These are phyloP conservation scores for Elegia similella DNA, from an alignment of 2,888 invertebrate species.

Conservation along the genomic window DNA sequence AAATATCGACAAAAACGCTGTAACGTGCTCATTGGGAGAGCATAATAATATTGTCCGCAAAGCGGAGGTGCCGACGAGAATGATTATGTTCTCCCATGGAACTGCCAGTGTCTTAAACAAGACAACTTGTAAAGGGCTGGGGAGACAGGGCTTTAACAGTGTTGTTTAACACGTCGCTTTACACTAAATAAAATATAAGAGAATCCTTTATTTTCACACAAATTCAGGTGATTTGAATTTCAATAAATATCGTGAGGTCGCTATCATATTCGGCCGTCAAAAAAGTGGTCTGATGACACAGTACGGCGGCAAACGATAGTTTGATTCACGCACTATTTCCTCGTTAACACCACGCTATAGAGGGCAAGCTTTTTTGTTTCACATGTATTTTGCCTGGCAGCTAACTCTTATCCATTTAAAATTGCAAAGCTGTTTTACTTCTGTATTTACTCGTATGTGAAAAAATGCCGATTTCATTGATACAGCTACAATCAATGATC, in stretches of 20 bases:
- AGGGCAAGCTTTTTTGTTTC: constrained; percentile 7
- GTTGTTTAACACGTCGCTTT: too few relatives aligned
- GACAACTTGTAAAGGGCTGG: too few relatives aligned
- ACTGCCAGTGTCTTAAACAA: too few relatives aligned
- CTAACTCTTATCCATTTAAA: neutral
- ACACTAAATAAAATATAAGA: too few relatives aligned
- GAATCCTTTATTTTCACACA: neutral
- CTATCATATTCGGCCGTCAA: constrained; percentile 3
- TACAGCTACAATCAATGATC: constrained; percentile 1
- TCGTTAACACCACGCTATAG: constrained; percentile 6
- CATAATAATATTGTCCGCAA: too few relatives aligned
- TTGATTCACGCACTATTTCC: constrained; percentile 11
- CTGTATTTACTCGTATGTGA: neutral
- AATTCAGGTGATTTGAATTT: neutral
- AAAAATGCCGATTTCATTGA: neutral
- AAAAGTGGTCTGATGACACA: constrained; percentile 14
- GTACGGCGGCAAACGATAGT: constrained; percentile 8
- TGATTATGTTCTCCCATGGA: too few relatives aligned
- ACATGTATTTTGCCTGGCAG: neutral
- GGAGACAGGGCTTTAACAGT: too few relatives aligned
- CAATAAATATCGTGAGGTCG: constrained; percentile 11
- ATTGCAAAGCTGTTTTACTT: too few relatives aligned
- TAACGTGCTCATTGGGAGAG: too few relatives aligned
- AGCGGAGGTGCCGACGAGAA: too few relatives aligned
- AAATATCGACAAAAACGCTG: too few relatives aligned